Evolutionary conservation across 1,140 invertebrate species (phyloP), one percentile per base, ranked within the genome.

Genomic region (Oryzaephilus surinamensis): DNA sequence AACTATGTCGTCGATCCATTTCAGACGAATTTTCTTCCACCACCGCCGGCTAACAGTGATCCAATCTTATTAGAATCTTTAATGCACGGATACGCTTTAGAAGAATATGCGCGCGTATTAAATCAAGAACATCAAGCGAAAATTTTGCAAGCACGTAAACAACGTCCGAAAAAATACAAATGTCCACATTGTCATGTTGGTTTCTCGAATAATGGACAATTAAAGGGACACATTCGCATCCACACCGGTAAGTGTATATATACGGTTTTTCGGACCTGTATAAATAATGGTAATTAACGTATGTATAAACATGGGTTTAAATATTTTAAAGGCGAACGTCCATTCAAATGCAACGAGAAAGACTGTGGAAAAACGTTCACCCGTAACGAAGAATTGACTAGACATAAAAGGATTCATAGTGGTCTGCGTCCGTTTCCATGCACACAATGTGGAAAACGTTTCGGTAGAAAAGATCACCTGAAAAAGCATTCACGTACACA

Each of bases 191-290:
- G 89, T 57, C 72, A 86, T 39, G 84, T 90, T 0, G 84, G 84
- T 0, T 94, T 94, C 57, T 90, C 85, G 19, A 95, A 94, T 58
- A 92, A 92, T 58, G 89, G 90, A 0, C 90, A 95, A 54, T 67
- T 95, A 0, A 89, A 85, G 60, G 89, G 89, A 38, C 90, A 95
- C 55, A 75, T 91, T 10, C 69, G 90, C 13, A 93, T 93, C 28
- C 90, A 95, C 58, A 93, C 89, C 23, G 89, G 88, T 75, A 63
- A 70, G 58, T 60, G 44, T 44, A 26, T 6, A 23, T 23, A 24
- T 30, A n/a, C n/a, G n/a, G 4, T 34, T 2, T 30, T 12, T 15
- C 16, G n/a, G 8, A 8, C 10, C 6, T 3, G n/a, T 14, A 11
- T 24, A 38, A 30, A 18, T 15, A 26, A 18, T 11, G 17, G n/a